These are phyloP conservation scores for cattle (Bos taurus) DNA, from an alignment of 2,113 vertebrate species.

Conservation along the genomic window DNA sequence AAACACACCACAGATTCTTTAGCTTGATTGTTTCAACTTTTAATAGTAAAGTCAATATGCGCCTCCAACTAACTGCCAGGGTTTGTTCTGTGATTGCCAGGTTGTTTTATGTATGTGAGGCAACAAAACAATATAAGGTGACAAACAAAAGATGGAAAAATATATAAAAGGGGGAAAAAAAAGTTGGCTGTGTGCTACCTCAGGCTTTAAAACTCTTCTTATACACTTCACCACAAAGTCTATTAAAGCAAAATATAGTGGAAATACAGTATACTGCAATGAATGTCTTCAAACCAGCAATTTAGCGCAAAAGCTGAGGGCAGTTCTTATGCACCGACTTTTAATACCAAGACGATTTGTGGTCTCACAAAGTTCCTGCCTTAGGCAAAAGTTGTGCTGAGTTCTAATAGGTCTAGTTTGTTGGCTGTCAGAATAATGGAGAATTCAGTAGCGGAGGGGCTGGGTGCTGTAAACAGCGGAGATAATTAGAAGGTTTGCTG, in stretches of 20 bases:
- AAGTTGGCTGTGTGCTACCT: slow-evolving; percentile 72
- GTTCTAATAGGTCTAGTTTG: slow-evolving; percentile 90
- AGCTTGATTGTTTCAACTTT: slow-evolving; percentile 70
- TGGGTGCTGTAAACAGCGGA: slow-evolving; percentile 86
- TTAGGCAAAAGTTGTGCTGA: slow-evolving; percentile 83
- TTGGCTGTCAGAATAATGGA: slow-evolving; percentile 94
- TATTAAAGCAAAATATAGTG: slow-evolving; percentile 85
- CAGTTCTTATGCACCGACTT: slow-evolving; percentile 89
- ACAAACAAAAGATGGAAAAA: slow-evolving; percentile 83
- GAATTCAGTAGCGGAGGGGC: slow-evolving; percentile 88
- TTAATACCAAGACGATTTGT: slow-evolving; percentile 90
- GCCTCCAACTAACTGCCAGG: slow-evolving; percentile 57
- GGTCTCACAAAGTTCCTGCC: slow-evolving; percentile 86
- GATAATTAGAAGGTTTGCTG: slow-evolving; percentile 91
- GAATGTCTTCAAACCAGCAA: slow-evolving; percentile 84
- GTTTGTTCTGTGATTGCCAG: slow-evolving; percentile 67
- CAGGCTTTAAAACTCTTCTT: slow-evolving; percentile 82
- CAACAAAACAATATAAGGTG: slow-evolving; percentile 76
- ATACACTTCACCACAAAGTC: slow-evolving; percentile 83
- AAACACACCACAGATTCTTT: slow-evolving; percentile 54
- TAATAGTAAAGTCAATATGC: slow-evolving; percentile 66
- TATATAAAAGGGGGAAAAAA: slow-evolving; percentile 71
- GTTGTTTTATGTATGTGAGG: slow-evolving; percentile 76
- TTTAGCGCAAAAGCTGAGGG: slow-evolving; percentile 86
- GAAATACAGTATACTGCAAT: slow-evolving; percentile 82